Evolutionary conservation across 2,113 vertebrate species (phyloP).

Genomic region (Perognathus longimembris): DNA sequence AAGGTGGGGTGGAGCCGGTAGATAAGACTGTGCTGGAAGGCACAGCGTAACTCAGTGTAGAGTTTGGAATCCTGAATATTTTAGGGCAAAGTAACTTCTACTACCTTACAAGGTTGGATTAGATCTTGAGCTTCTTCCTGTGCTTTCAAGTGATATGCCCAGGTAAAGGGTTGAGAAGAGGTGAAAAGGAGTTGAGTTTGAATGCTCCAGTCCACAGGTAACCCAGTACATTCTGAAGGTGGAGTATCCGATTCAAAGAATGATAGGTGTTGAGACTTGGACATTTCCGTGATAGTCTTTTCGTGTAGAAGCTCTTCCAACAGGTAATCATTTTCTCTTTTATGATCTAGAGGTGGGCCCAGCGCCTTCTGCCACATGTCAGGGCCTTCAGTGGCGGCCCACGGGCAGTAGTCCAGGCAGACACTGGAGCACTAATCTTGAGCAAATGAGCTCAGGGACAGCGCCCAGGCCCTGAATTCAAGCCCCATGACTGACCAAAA

Average conservation of each 20-base stretch:
- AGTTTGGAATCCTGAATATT: slow-evolving; percentile 91
- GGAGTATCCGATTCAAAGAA: slow-evolving; percentile 53
- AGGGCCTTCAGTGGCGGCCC: not conserved
- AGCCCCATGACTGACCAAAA: too few relatives aligned
- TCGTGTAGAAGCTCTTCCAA: slow-evolving; percentile 58
- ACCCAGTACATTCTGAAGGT: slow-evolving; percentile 84
- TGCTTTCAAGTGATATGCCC: slow-evolving; percentile 94
- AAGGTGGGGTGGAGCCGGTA: slow-evolving; percentile 96
- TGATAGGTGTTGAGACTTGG: slow-evolving; percentile 81
- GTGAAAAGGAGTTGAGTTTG: slow-evolving; percentile 94
- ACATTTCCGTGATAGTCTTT: not conserved
- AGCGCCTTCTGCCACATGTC: slow-evolving; percentile 14
- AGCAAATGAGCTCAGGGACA: too few relatives aligned
- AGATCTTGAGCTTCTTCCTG: slow-evolving; percentile 95
- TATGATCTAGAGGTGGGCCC: slow-evolving; percentile 73
- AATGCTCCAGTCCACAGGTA: slow-evolving; percentile 97
- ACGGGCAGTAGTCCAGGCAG: slow-evolving; percentile 89
- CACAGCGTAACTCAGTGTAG: slow-evolving; percentile 90
- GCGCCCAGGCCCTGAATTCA: too few relatives aligned
- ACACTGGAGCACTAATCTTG: too few relatives aligned
- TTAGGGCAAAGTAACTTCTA: slow-evolving; percentile 85
- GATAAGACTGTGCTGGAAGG: slow-evolving; percentile 94
- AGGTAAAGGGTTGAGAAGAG: slow-evolving; percentile 92
- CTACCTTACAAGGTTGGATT: slow-evolving; percentile 90
- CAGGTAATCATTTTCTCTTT: slow-evolving; percentile 61